Evolutionary conservation across 2,888 invertebrate species (phyloP).

Genomic region (Galeruca laticollis): DNA sequence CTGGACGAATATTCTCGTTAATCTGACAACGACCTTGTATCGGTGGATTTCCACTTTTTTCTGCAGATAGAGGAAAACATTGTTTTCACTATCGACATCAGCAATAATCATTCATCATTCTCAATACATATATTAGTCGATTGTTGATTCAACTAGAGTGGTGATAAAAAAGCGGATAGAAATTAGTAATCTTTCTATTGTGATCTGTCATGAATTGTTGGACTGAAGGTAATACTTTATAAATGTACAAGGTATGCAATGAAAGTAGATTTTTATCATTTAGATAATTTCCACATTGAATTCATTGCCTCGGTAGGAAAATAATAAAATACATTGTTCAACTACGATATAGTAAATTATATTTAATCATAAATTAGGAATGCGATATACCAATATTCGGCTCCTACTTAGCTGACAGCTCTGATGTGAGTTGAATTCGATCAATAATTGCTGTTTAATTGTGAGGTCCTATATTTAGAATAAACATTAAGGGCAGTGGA

Average conservation of each 20-base stretch:
- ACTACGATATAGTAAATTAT: no score
- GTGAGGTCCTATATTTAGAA: no score
- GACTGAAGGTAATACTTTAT: neutral
- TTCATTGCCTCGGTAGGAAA: no score
- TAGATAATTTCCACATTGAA: no score
- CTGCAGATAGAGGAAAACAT: neutral
- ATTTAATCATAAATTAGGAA: no score
- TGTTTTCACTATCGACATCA: neutral
- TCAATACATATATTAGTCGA: constrained; percentile 1
- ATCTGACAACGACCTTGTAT: neutral
- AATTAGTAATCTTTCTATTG: neutral
- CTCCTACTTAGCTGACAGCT: no score
- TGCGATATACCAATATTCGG: no score
- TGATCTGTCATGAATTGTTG: neutral
- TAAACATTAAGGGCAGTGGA: no score
- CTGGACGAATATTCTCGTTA: neutral
- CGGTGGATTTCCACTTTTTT: neutral
- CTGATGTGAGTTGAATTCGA: no score
- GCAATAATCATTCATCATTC: neutral
- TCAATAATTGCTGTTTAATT: no score
- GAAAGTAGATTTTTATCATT: neutral
- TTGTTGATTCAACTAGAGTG: neutral
- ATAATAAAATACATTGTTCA: no score
- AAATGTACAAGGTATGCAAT: neutral
- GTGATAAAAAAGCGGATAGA: neutral